phyloP scores from a whole-genome alignment of 1,140 invertebrate species.

The Spodoptera frugiperda region DNA sequence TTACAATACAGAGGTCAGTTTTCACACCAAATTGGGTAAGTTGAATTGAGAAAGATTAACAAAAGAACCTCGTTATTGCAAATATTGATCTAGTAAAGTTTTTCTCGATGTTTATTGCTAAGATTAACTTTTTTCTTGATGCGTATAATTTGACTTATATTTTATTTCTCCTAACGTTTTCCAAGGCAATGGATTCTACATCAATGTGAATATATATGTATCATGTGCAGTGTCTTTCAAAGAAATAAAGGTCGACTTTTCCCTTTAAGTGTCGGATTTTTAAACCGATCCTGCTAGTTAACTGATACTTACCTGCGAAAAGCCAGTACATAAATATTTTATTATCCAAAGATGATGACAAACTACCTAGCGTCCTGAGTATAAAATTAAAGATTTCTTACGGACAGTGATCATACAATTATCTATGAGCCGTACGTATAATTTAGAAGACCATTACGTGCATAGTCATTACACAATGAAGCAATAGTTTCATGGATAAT shows the following conservation, averaged over 20 bases:
- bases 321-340: background rate
- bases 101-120: constrained; percentile 1
- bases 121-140: constrained; percentile 19
- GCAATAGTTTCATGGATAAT: too few relatives aligned
- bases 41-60: constrained; percentile 33
- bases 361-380: too few relatives aligned
- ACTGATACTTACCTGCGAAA: too few relatives aligned
- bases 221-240: too few relatives aligned
- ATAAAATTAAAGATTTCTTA: constrained; percentile 14
- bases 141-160: too few relatives aligned
- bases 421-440: background rate
- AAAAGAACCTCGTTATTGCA: constrained; percentile 22
- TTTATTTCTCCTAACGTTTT: too few relatives aligned
- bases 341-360: too few relatives aligned
- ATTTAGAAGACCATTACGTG: constrained; percentile 3
- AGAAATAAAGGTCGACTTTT: too few relatives aligned
- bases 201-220: too few relatives aligned
- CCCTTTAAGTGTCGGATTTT: too few relatives aligned
- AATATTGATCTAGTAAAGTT: constrained; percentile 30
- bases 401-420: background rate
- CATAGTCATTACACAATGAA: background rate
- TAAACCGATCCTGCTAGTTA: too few relatives aligned
- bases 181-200: too few relatives aligned
- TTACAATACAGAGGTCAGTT: constrained; percentile 45
- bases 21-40: constrained; percentile 52